A percentile compares a stretch with the other conserved stretches of the same genome.
Evolutionary conservation across 35 echinoderm and acorn worm genomes (phyloP).

Genomic region (Ptychodera flava): DNA sequence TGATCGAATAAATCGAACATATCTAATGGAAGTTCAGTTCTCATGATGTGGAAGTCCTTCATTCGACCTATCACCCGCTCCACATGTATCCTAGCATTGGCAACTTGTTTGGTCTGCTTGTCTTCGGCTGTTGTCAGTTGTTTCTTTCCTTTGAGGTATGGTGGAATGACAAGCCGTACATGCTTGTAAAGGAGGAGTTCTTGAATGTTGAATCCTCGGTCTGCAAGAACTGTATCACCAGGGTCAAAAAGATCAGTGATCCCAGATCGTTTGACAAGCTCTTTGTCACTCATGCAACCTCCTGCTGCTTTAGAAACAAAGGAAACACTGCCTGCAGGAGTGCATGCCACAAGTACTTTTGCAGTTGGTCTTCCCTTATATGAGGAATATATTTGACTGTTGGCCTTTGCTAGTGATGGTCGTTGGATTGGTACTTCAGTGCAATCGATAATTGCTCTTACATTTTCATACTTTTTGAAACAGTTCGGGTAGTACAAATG

Average conservation of each 20-base stretch:
- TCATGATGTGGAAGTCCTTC: too few species aligned
- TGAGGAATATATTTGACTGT: constrained; percentile 70
- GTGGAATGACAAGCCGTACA: constrained; percentile 65
- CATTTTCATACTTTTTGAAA: constrained; percentile 57
- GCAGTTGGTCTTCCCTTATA: constrained; percentile 57
- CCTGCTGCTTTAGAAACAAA: constrained; percentile 62
- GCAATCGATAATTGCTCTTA: constrained; percentile 75
- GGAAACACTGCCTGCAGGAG: constrained; percentile 58
- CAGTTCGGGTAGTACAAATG: constrained; percentile 51
- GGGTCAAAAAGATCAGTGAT: constrained; percentile 46
- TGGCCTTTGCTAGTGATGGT: constrained; percentile 39
- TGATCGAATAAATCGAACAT: too few species aligned
- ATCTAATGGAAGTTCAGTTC: too few species aligned
- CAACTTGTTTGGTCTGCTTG: constrained; percentile 52
- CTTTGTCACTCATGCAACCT: constrained; percentile 66
- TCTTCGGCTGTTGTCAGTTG: constrained; percentile 12
- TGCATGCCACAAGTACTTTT: constrained; percentile 53
- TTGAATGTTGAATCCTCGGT: constrained; percentile 79
- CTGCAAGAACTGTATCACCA: constrained; percentile 66
- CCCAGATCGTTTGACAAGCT: constrained; percentile 37
- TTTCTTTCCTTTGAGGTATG: neutral
- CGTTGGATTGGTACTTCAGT: constrained; percentile 62
- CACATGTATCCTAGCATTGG: constrained; percentile 70
- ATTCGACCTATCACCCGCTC: constrained; percentile 62
- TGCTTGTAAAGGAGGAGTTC: constrained; percentile 63